These are phyloP conservation scores for Salticus scenicus DNA, from an alignment of 2,888 invertebrate species.

Conservation along the genomic window DNA sequence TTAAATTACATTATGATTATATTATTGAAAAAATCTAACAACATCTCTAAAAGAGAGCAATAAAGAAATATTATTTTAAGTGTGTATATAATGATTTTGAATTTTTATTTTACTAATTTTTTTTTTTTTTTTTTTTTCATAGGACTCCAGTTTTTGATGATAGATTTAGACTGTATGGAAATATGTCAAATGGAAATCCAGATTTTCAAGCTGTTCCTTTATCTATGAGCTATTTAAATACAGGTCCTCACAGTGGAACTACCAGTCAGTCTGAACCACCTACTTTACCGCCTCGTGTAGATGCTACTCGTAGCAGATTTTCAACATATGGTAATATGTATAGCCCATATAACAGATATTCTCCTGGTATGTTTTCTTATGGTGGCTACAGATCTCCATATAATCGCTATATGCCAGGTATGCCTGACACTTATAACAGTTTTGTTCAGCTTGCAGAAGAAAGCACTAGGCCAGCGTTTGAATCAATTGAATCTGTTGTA, in stretches of 20 bases:
- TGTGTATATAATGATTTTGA: no score
- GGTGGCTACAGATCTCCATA: conserved; percentile 23
- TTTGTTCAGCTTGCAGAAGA: conserved; percentile 93
- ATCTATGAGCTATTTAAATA: conserved; percentile 10
- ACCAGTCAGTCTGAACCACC: conserved; percentile 26
- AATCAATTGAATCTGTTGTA: conserved; percentile 93
- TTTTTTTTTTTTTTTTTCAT: no score
- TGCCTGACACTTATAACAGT: conserved; percentile 66
- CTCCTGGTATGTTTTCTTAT: conserved; percentile 25
- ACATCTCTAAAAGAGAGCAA: no score
- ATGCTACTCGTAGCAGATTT: conserved; percentile 10
- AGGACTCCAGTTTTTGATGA: not conserved
- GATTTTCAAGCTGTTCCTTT: conserved; percentile 8
- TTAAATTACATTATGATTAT: no score
- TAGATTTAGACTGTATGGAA: not conserved
- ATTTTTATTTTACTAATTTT: no score
- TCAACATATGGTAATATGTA: conserved; percentile 34
- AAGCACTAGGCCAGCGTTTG: conserved; percentile 92
- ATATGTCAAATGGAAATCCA: not conserved
- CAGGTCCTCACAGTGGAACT: not conserved
- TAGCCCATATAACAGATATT: conserved; percentile 14
- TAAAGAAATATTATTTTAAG: no score
- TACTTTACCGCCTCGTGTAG: conserved; percentile 63
- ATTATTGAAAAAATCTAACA: no score
- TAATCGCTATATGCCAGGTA: conserved; percentile 50